phyloP scores from a whole-genome alignment of 2,797 vertebrate species.

The Sparidentex hasta region DNA sequence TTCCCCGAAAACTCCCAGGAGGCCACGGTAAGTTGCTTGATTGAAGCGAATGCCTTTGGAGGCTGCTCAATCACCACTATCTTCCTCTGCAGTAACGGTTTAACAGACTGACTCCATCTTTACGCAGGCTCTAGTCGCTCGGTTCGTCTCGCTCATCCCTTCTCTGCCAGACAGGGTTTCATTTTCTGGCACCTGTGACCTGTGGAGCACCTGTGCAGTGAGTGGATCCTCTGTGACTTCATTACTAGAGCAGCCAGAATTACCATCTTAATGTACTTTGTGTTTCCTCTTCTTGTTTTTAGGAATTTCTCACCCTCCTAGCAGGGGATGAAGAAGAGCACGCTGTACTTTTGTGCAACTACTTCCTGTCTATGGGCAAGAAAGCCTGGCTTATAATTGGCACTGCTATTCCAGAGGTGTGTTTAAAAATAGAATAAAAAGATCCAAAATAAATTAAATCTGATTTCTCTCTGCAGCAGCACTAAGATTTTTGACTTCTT shows the following conservation, averaged over 20 bases:
- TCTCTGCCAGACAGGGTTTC: slow-evolving; percentile 93
- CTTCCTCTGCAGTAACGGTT: not conserved
- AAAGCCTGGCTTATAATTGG: slow-evolving; percentile 95
- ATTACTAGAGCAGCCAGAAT: not conserved
- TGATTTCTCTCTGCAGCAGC: not conserved
- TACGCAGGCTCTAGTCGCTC: slow-evolving; percentile 89
- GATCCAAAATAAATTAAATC: too few relatives aligned
- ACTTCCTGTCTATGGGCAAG: slow-evolving; percentile 94
- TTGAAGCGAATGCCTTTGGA: not conserved
- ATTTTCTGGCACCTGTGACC: slow-evolving; percentile 92
- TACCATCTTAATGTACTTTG: not conserved
- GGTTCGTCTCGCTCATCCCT: slow-evolving; percentile 94
- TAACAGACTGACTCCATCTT: not conserved
- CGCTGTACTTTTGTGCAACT: slow-evolving; percentile 94
- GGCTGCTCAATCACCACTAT: not conserved
- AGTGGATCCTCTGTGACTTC: slow-evolving; percentile 66
- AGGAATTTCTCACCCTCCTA: slow-evolving; percentile 97
- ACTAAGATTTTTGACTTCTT: not conserved
- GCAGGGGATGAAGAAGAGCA: slow-evolving; percentile 98
- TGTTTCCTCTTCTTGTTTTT: slow-evolving; percentile 24
- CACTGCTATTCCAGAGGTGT: slow-evolving; percentile 95
- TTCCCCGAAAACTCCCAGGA: slow-evolving; percentile 84
- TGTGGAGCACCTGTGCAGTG: slow-evolving; percentile 97
- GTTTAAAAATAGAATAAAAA: slow-evolving; percentile 28
- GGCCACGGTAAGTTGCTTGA: slow-evolving; percentile 74